These are phyloP conservation scores for Nomada ferruginata DNA, from an alignment of 2,888 invertebrate species.

Conservation along the genomic window DNA sequence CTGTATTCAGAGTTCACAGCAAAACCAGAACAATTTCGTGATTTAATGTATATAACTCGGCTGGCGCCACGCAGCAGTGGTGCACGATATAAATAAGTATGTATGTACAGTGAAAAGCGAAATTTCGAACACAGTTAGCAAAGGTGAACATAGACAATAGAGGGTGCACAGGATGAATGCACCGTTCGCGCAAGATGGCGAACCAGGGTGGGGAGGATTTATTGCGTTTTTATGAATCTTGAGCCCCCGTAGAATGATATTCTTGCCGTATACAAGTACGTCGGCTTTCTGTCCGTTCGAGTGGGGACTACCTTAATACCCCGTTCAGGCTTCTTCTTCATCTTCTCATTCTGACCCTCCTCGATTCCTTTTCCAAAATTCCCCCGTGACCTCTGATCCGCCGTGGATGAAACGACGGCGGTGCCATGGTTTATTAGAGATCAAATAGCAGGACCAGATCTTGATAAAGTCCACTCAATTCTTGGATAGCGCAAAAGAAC, in stretches of 20 bases:
- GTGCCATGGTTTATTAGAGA: constrained; percentile 46
- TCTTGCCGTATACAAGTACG: constrained; percentile 58
- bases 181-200: constrained; percentile 14
- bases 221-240: constrained; percentile 74
- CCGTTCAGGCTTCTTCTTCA: constrained; percentile 18
- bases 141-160: constrained; percentile 7
- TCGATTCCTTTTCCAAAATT: constrained; percentile 51
- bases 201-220: constrained; percentile 63
- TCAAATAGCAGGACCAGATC: constrained; percentile 25
- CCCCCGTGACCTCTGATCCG: constrained; percentile 41
- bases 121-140: constrained; percentile 1
- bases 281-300: constrained; percentile 52
- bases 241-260: constrained; percentile 69
- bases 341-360: constrained; percentile 33
- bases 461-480: constrained; percentile 26
- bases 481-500: background rate
- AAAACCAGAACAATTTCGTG: too few species aligned
- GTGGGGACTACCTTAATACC: constrained; percentile 42
- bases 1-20: too few species aligned
- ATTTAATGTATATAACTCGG: background rate
- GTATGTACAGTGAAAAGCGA: background rate
- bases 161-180: constrained; percentile 11
- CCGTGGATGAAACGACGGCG: constrained; percentile 30
- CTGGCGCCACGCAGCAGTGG: background rate
- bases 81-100: background rate